These are phyloP conservation scores for Valencia hispanica DNA, from an alignment of 2,797 vertebrate genomes.

Conservation along the genomic window DNA sequence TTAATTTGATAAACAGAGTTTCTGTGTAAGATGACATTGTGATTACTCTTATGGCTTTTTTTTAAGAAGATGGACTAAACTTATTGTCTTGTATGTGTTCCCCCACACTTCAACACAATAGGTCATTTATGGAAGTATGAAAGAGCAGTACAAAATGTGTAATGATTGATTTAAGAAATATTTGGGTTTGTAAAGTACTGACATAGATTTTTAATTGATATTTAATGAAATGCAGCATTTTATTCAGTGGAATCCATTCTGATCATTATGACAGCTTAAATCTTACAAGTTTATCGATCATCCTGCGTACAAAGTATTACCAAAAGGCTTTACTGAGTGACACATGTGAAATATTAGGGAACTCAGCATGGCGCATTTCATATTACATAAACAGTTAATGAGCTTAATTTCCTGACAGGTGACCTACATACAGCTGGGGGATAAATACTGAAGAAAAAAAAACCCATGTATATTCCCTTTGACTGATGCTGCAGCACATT, in stretches of 20 bases:
- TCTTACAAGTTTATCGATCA: neutral
- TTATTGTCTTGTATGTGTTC: no score
- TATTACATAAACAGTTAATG: conserved; percentile 66
- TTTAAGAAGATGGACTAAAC: no score
- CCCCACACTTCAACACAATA: no score
- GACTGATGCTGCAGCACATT: conserved; percentile 30
- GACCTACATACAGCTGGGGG: conserved; percentile 64
- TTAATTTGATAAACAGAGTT: no score
- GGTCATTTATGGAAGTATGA: no score
- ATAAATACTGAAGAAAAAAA: conserved; percentile 24
- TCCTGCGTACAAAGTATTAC: neutral
- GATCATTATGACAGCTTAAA: neutral
- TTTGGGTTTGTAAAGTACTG: no score
- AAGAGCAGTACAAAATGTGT: no score
- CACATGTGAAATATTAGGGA: conserved; percentile 28
- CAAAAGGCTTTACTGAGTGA: conserved; percentile 4
- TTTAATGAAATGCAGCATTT: no score
- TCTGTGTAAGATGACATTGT: no score
- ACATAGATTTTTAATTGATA: no score
- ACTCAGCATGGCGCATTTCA: conserved; percentile 35
- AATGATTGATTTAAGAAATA: no score
- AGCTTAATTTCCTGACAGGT: conserved; percentile 71
- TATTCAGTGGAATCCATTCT: neutral
- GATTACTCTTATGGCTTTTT: no score
- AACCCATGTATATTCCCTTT: conserved; percentile 36